Percentiles rank a stretch among this genome's conserved stretches.
Evolutionary conservation across 2,888 invertebrate genomes (phyloP).

Genomic region (Exephanes ischioxanthus): DNA sequence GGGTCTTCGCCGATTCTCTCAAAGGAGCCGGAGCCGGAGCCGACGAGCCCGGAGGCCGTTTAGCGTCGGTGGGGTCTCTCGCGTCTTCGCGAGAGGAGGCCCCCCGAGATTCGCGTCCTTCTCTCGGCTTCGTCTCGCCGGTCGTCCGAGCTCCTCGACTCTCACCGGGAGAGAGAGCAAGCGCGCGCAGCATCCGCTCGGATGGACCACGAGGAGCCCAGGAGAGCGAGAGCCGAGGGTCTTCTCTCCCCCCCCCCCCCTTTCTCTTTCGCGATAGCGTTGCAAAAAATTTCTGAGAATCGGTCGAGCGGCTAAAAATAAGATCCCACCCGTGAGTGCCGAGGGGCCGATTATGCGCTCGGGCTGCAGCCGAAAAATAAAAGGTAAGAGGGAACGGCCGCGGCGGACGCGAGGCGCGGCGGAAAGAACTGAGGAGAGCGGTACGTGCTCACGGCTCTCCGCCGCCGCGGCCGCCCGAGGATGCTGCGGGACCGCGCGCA

Average conservation of each 20-base stretch:
- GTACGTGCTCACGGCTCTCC: slow-evolving; percentile 37
- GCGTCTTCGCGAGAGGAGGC: slow-evolving; percentile 47
- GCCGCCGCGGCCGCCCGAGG: background rate
- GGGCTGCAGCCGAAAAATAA: slow-evolving; percentile 70
- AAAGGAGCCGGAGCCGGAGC: slow-evolving; percentile 54
- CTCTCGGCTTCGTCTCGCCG: background rate
- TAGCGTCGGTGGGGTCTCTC: slow-evolving; percentile 63
- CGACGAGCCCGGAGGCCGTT: slow-evolving; percentile 60
- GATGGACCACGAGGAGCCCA: background rate
- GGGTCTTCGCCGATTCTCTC: slow-evolving; percentile 47
- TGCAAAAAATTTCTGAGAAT: slow-evolving; percentile 81
- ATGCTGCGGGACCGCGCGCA: slow-evolving; percentile 8
- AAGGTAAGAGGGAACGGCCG: slow-evolving; percentile 39
- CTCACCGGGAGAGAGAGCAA: background rate
- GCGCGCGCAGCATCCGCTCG: background rate
- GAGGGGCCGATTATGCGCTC: slow-evolving; percentile 82
- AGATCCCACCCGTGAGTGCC: slow-evolving; percentile 84
- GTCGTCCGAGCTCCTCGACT: background rate
- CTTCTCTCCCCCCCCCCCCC: slow-evolving; percentile 1
- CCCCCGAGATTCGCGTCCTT: slow-evolving; percentile 23
- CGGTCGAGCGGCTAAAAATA: slow-evolving; percentile 82
- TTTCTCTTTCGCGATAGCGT: slow-evolving; percentile 37
- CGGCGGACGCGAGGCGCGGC: slow-evolving; percentile 38
- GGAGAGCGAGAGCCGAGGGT: slow-evolving; percentile 4
- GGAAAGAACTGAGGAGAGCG: slow-evolving; percentile 51